Percentiles rank a stretch among this genome's conserved stretches.
Evolutionary conservation across 1,140 invertebrate genomes (phyloP).

Genomic region (Bombus soroeensis): DNA sequence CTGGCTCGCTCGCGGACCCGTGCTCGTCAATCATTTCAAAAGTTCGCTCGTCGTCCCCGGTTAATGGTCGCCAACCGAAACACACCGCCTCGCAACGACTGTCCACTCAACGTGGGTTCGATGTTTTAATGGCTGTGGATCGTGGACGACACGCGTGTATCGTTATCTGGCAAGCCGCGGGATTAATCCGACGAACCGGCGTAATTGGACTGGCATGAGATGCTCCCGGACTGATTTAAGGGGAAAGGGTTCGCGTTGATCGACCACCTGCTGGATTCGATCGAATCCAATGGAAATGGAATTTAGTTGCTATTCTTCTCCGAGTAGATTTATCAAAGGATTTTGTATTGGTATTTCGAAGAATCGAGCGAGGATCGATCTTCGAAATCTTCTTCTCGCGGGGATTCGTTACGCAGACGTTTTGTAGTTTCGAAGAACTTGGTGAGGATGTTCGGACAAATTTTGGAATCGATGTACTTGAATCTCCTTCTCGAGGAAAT

Average conservation of each 20-base stretch:
- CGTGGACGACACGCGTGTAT: background rate
- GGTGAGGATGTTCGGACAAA: too few species aligned
- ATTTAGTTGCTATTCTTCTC: background rate
- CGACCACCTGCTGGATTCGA: conserved; percentile 12
- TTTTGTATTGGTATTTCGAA: background rate
- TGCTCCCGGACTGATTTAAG: background rate
- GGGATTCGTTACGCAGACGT: too few species aligned
- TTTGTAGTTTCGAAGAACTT: too few species aligned
- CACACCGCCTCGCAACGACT: background rate
- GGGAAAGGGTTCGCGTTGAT: background rate
- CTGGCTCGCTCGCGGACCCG: conserved; percentile 10
- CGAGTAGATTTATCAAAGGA: background rate
- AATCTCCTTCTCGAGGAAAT: too few species aligned
- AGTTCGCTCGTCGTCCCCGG: conserved; percentile 36
- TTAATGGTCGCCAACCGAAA: conserved; percentile 3
- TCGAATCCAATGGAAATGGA: background rate
- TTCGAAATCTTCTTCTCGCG: too few species aligned
- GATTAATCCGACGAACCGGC: background rate
- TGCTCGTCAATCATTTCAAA: conserved; percentile 66
- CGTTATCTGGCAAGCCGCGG: background rate
- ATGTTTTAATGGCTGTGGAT: background rate
- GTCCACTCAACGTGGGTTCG: background rate
- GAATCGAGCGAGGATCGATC: background rate
- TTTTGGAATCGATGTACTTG: too few species aligned
- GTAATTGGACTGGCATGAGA: background rate